phyloP scores from a whole-genome alignment of 2,113 vertebrate genomes.

The Harpagus bidentatus region DNA sequence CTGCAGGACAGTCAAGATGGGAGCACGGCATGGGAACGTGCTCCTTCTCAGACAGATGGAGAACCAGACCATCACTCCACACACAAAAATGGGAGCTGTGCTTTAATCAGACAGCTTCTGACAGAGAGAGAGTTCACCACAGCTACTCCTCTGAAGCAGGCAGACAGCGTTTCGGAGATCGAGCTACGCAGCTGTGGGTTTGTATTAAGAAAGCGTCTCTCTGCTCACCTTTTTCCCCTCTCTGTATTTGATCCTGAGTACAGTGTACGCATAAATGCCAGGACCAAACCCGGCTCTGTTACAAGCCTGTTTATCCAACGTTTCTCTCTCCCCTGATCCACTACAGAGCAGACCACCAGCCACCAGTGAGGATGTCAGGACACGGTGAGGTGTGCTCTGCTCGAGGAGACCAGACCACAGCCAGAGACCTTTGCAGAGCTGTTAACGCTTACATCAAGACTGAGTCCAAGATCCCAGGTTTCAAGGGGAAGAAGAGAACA shows the following conservation, averaged over 20 bases:
- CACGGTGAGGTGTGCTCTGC: not conserved
- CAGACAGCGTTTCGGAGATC: accelerated
- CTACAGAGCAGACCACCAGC: not conserved
- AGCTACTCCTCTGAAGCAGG: not conserved
- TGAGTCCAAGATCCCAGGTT: not conserved
- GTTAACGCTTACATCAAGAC: not conserved
- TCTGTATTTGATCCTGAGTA: accelerated
- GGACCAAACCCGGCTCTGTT: not conserved
- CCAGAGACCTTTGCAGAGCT: not conserved
- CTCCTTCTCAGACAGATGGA: not conserved
- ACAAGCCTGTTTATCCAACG: not conserved
- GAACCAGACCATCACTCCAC: not conserved
- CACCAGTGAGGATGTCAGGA: not conserved
- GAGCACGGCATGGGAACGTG: accelerated
- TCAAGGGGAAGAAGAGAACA: not conserved
- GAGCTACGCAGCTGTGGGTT: not conserved
- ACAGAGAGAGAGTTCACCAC: not conserved
- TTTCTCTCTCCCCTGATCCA: not conserved
- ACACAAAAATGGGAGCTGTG: accelerated
- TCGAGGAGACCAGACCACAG: not conserved
- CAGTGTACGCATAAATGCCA: accelerated
- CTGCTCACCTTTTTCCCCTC: not conserved
- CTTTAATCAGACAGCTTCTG: not conserved
- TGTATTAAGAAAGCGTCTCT: not conserved
- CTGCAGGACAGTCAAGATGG: not conserved